Base-by-base conservation (phyloP, 2,888 invertebrate genomes). In the Anticlea derivata region DNA sequence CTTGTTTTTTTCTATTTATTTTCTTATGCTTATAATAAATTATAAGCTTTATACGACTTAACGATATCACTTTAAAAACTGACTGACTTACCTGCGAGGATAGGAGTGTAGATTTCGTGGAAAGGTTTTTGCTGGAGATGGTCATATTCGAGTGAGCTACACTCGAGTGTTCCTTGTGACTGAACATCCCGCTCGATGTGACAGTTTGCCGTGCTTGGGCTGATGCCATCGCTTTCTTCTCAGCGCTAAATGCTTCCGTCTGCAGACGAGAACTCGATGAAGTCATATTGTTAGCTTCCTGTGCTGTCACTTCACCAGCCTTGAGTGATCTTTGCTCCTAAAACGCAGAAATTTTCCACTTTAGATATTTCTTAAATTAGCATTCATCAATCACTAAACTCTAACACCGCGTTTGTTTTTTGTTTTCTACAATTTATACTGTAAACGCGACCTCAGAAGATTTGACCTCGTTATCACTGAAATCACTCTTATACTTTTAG, bases 241-340 rank as follows among this genome's bases (percentile, higher is more conserved):
- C 96, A 7, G 96, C 95, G 68, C 95, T 96, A 83, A 96, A 97
- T 29, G 94, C 94, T 70, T 96, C 96, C 39, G 96, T 96, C 63
- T 96, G 96, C 47, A 97, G 92, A 82, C 96, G 95, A 89, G 96
- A 95, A 75, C 95, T 95, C 30, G 96, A 93, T 34, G 96, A 95
- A 48, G 96, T 95, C 87, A 96, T 94, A 79, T 96, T 96, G 78
- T 96, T 96, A 65, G 94, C 95, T 79, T 97, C 96, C 79, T 97
- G 96, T 68, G 96, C 96, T 44, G 95, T 94, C 44, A 96, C 91
- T 78, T 97, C 97, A 47, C 96, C 96, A 45, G 96, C 93, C 83
- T 95, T 96, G 62, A 97, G 83, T 43, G 95, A 95, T 70, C 96
- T 93, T 68, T 96, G 96, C 86, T 96, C 96, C 96, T 97, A 91